Evolutionary conservation across 2,888 invertebrate species (phyloP).

Genomic region (Euzetes globulus): DNA sequence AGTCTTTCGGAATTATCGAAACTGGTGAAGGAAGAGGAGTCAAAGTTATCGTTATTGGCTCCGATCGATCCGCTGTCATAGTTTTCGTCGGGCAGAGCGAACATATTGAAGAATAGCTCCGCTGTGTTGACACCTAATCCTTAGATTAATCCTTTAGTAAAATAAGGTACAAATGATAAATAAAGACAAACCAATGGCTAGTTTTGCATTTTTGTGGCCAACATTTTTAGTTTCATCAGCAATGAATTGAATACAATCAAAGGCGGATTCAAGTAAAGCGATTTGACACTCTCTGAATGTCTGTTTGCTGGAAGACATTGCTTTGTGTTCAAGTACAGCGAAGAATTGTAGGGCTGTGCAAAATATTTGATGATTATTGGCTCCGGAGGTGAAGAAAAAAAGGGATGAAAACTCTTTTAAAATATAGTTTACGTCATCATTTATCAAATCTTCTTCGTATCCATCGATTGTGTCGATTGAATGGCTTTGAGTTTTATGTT

Average conservation of each 20-base stretch:
- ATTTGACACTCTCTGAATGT: constrained; percentile 30
- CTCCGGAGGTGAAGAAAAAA: constrained; percentile 6
- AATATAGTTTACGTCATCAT: constrained; percentile 24
- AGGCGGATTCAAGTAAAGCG: constrained; percentile 27
- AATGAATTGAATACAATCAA: constrained; percentile 30
- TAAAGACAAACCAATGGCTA: neutral
- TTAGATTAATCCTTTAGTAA: neutral
- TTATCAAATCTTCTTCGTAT: constrained; percentile 33
- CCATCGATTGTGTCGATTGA: constrained; percentile 30
- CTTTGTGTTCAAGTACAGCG: constrained; percentile 25
- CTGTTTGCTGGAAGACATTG: neutral
- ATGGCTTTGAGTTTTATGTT: neutral
- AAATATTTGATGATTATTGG: constrained; percentile 17
- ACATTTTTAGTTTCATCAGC: neutral
- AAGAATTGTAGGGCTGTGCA: constrained; percentile 14
- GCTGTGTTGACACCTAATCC: constrained; percentile 2
- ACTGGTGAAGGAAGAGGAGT: constrained; percentile 20
- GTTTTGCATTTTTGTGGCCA: neutral
- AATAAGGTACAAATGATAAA: neutral
- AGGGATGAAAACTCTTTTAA: neutral
- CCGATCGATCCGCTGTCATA: neutral
- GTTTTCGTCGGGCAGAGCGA: neutral
- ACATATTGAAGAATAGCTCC: constrained; percentile 13
- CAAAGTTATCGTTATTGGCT: constrained; percentile 3
- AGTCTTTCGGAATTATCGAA: constrained; percentile 12